Evolutionary conservation across 2,888 invertebrate genomes (phyloP).

Genomic region (Adelognathus sp.): DNA sequence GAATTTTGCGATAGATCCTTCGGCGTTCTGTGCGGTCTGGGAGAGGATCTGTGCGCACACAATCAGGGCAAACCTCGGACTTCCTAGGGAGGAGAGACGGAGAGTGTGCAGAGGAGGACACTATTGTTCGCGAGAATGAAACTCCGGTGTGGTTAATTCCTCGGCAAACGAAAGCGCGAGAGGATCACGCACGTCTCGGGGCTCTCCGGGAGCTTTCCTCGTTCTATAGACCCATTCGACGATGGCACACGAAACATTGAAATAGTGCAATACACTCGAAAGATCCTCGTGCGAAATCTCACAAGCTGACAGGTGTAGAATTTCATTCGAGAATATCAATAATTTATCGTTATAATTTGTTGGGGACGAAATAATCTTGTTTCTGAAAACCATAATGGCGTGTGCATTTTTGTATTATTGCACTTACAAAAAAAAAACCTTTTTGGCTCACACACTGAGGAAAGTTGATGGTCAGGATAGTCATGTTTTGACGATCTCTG

Average conservation of each 20-base stretch:
- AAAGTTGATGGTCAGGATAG: no score
- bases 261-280: neutral
- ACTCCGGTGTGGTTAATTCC: constrained; percentile 50
- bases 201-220: constrained; percentile 50
- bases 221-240: constrained; percentile 12
- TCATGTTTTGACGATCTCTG: no score
- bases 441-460: no score
- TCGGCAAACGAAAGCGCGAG: constrained; percentile 54
- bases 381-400: no score
- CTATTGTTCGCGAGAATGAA: constrained; percentile 31
- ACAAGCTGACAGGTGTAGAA: constrained; percentile 24
- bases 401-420: no score
- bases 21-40: neutral
- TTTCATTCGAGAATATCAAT: no score
- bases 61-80: constrained; percentile 17
- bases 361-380: no score
- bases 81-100: neutral
- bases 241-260: neutral
- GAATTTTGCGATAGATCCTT: constrained; percentile 2
- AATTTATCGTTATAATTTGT: no score
- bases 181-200: constrained; percentile 60
- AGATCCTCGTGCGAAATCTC: constrained; percentile 55
- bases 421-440: no score
- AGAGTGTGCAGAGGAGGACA: neutral
- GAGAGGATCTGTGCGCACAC: constrained; percentile 27